These are phyloP conservation scores for Plagiodera versicolora DNA, from an alignment of 2,888 invertebrate genomes.

Conservation along the genomic window DNA sequence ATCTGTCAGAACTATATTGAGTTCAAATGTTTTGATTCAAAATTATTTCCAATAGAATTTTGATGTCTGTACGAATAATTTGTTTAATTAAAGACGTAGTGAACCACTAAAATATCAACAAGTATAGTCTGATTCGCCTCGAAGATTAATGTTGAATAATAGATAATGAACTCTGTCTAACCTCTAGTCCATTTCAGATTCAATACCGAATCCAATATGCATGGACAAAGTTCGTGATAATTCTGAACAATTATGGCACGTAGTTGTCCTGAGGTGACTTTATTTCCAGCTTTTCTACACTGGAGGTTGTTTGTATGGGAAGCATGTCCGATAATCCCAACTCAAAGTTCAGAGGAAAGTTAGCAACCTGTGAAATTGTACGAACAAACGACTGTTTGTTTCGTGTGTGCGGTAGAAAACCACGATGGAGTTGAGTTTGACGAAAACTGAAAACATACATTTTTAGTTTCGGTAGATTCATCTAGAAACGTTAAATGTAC, in stretches of 20 bases:
- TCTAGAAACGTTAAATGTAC: not conserved
- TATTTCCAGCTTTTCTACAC: not conserved
- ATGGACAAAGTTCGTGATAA: slow-evolving; percentile 8
- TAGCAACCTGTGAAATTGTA: slow-evolving; percentile 1
- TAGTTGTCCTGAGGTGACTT: not conserved
- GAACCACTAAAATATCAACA: no score
- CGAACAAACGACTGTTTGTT: not conserved
- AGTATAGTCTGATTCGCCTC: no score
- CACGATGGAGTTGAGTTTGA: not conserved
- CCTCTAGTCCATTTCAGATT: not conserved
- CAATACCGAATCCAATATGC: not conserved
- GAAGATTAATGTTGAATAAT: no score
- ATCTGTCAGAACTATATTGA: no score
- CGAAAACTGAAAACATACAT: not conserved
- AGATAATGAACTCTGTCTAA: not conserved
- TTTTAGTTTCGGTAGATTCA: not conserved
- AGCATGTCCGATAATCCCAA: slow-evolving; percentile 1
- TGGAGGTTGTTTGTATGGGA: not conserved
- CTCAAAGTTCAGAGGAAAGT: not conserved
- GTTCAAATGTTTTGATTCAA: no score
- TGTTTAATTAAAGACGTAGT: no score
- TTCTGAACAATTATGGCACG: not conserved
- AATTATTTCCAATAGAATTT: no score
- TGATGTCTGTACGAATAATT: no score
- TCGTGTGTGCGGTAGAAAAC: not conserved